Evolutionary conservation across 1,140 invertebrate species (phyloP), one percentile per base, ranked within the genome.

Genomic region (Tachypleus tridentatus): DNA sequence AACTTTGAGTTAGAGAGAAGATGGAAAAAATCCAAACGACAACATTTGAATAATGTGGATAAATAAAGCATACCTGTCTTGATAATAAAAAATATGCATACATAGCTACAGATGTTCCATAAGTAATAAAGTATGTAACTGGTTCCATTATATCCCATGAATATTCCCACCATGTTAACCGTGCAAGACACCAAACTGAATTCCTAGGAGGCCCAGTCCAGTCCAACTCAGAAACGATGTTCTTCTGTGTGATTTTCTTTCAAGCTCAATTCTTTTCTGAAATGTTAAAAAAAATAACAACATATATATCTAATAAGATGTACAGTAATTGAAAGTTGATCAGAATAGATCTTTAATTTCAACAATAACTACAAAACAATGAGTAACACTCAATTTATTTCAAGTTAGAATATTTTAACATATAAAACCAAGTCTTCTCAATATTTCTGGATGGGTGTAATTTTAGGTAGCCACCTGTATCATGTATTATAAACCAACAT

Each of bases 141-240:
- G 97, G 97, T 78, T 99, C 97, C 93, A 99, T 98, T 73, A 99
- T 98, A 78, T 99, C 96, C 95, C 95, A 98, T 0, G 93, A 97
- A 79, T 99, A 99, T 80, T 99, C 97, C 91, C 93, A 98, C 95
- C 95, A 99, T 4, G 96, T 98, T 0, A 99, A 82, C 60, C 97
- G 82, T 3, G 94, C 95, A 99, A 81, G 48, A 97, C 86, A 48
- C 97, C 97, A 78, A 98, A 97, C 79, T 99, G 97, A 10, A 97
- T 84, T 0, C 92, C 93, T 94, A 99, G 98, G 29, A 95, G 77
- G 0, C 91, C 87, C 47, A 98, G 79, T 1, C 92, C 92, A 10
- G 86, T 78, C 93, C 94, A 99, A 6, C 61, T 61, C 5, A 64
- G 62, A 29, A 62, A 56, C 29, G 59, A 69, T 4, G 64, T 70